These are phyloP conservation scores for Drosophila tripunctata DNA, from an alignment of 2,888 invertebrate species.

Conservation along the genomic window DNA sequence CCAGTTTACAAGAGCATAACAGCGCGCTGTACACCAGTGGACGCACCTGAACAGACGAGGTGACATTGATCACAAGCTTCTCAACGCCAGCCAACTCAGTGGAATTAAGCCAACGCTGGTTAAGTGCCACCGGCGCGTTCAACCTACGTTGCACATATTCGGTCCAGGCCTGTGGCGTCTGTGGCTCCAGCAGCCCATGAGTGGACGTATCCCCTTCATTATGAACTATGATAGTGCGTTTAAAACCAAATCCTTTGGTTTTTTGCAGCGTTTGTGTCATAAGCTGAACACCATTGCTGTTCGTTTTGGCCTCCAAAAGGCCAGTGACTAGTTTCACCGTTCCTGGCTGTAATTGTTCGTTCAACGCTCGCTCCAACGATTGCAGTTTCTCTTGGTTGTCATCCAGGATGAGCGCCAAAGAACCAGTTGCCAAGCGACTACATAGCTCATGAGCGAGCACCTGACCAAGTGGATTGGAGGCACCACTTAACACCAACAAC, in stretches of 20 bases:
- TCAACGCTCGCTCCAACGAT: conserved; percentile 86
- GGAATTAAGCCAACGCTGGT: conserved; percentile 73
- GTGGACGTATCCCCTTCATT: conserved; percentile 80
- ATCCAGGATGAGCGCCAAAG: conserved; percentile 91
- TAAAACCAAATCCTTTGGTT: conserved; percentile 42
- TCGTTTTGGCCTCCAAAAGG: conserved; percentile 82
- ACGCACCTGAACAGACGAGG: conserved; percentile 72
- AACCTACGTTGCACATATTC: conserved; percentile 73
- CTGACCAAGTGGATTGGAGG: conserved; percentile 93
- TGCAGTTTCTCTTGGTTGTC: conserved; percentile 88
- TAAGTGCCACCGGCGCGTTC: conserved; percentile 75
- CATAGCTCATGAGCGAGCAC: conserved; percentile 90
- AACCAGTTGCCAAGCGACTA: conserved; percentile 87
- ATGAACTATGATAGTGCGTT: conserved; percentile 78
- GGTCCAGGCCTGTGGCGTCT: conserved; percentile 66
- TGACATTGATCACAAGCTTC: conserved; percentile 79
- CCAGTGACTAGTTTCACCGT: conserved; percentile 36
- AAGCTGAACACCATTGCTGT: conserved; percentile 84
- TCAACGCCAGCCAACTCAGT: conserved; percentile 40
- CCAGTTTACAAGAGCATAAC: conserved; percentile 79
- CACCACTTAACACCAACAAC: conserved; percentile 91
- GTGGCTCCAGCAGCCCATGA: conserved; percentile 74
- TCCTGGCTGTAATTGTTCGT: conserved; percentile 78
- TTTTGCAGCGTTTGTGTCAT: conserved; percentile 57
- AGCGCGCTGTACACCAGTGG: conserved; percentile 74